Conservation (phyloP, 2,888 invertebrate species). For the Volucella inanis region DNA sequence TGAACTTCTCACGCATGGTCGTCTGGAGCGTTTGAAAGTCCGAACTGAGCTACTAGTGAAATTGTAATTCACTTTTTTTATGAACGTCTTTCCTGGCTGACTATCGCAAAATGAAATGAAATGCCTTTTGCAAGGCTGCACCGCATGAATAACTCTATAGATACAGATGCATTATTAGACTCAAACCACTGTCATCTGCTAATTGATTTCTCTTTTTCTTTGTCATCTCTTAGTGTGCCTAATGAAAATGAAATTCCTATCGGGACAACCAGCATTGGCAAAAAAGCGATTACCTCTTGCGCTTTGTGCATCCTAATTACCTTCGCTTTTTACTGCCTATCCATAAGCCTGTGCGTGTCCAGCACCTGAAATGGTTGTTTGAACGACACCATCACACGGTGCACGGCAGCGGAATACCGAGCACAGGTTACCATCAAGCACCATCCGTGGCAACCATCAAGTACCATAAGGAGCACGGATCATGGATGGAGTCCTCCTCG, state of each 20-base stretch:
- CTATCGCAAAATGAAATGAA: conserved; percentile 3
- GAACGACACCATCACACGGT: too few species aligned
- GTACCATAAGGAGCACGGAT: too few species aligned
- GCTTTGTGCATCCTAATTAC: conserved; percentile 33
- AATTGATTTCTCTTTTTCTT: conserved; percentile 17
- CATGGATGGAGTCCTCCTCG: too few species aligned
- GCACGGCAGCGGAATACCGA: too few species aligned
- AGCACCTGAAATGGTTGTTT: too few species aligned
- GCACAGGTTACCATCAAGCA: too few species aligned
- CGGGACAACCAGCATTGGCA: neutral
- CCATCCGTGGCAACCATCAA: too few species aligned
- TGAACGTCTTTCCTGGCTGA: neutral
- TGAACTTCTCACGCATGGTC: neutral
- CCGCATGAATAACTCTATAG: neutral
- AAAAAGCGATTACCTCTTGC: conserved; percentile 20
- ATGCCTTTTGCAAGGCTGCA: neutral
- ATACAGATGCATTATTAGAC: neutral
- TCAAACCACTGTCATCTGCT: conserved; percentile 17
- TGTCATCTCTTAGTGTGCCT: conserved; percentile 7
- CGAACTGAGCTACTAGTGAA: neutral
- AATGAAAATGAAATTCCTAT: conserved; percentile 32
- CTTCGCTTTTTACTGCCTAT: neutral
- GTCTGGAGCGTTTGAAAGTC: too few species aligned
- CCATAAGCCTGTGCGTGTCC: too few species aligned
- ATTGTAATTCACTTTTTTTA: neutral